Base-by-base conservation (phyloP, 2,797 vertebrate genomes). In the Gymnopithys bicolor region DNA sequence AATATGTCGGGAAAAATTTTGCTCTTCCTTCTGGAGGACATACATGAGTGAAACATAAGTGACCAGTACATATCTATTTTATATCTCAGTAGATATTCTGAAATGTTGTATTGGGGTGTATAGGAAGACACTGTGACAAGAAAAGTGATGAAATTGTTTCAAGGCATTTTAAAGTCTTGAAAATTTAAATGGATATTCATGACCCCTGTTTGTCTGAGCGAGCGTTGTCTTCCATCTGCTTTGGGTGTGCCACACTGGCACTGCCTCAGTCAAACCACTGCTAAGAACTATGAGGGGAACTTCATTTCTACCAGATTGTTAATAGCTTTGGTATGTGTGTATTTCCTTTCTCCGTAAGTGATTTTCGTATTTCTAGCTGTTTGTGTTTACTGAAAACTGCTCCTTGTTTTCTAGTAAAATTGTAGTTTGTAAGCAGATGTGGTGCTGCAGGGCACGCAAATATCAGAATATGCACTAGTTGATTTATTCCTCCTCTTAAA, bases 401-500 rank as follows among this genome's bases (percentile, higher is more conserved):
- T 96, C 56, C 84, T 75, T 74, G 22, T 89, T 96, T 90, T 81
- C 88, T 95, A 75, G 25, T 94, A 93, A 94, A 96, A 90, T 56
- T 80, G 51, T 63, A 35, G 52, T 88, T 89, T 94, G 39, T 85
- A 78, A 4, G 0, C 84, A 51, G 60, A 81, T 94, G 68, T 63
- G 63, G 8, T 84, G 81, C 95, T 94, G 83, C 60, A 35, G 93
- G 92, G 93, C 88, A 87, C 8, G 3, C 56, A 67, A 79, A 82
- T 67, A 66, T 48, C 74, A 45, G 68, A 81, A 64, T 81, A 84
- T 51, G 23, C 48, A 48, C 43, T 83, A 45, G 35, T 66, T 94
- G 81, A 89, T 67, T 33, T 79, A 84, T 79, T 92, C 48, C 62
- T 94, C 93, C 83, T 85, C 74, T 85, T 94, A 94, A 93, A 45